phyloP scores from a whole-genome alignment of 1,140 invertebrate genomes.

The Micrasema longulum region DNA sequence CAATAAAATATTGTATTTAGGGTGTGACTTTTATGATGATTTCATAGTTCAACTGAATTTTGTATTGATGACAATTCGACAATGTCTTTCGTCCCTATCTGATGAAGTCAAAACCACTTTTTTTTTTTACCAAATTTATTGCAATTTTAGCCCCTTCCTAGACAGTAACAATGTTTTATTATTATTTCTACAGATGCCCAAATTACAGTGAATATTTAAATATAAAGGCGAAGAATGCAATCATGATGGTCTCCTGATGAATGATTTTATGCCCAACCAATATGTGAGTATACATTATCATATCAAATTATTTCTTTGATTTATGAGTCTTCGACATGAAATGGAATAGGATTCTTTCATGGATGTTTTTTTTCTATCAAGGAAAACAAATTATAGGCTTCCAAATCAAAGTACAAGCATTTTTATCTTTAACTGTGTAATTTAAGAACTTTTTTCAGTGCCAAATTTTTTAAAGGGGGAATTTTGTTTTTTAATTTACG shows the following conservation, averaged over 20 bases:
- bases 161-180: neutral
- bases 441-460: no score
- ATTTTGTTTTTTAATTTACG: no score
- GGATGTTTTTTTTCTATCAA: no score
- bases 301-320: no score
- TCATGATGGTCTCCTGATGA: neutral
- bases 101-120: slow-evolving; percentile 26
- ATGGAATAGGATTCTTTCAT: no score
- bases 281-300: neutral
- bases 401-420: no score
- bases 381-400: no score
- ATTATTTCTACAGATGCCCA: neutral
- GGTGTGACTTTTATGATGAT: slow-evolving; percentile 43
- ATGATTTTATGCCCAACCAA: neutral
- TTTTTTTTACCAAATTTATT: no score
- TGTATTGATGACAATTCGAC: slow-evolving; percentile 47
- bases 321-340: no score
- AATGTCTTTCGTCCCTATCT: slow-evolving; percentile 53
- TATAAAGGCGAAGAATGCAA: neutral
- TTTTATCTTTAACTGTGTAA: no score
- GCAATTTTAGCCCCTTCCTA: neutral
- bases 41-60: slow-evolving; percentile 51
- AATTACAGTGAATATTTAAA: neutral
- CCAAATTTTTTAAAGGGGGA: no score
- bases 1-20: neutral